These are phyloP conservation scores for Liasis olivaceus DNA, from an alignment of 2,797 vertebrate species.

Conservation along the genomic window DNA sequence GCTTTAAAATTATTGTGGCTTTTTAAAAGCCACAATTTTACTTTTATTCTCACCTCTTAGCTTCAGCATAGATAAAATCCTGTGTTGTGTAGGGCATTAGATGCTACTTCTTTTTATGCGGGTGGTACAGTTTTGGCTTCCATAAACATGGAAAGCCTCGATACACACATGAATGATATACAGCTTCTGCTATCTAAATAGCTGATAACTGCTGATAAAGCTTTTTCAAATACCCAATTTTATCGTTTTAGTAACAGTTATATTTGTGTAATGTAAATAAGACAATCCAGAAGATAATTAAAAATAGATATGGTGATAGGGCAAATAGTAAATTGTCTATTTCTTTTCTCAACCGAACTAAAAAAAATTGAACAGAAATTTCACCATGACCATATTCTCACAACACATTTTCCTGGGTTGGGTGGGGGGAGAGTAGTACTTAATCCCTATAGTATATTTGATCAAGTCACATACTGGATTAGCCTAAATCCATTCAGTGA, in stretches of 20 bases:
- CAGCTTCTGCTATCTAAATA: neutral
- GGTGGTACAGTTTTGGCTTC: neutral
- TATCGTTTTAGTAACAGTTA: neutral
- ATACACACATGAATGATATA: neutral
- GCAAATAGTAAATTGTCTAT: neutral
- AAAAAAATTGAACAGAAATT: neutral
- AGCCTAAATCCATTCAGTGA: neutral
- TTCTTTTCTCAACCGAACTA: neutral
- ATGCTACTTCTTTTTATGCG: neutral
- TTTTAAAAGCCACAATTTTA: neutral
- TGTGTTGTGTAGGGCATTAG: neutral
- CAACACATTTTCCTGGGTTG: neutral
- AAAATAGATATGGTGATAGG: neutral
- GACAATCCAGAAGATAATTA: neutral
- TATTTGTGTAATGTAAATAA: neutral
- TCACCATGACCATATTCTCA: neutral
- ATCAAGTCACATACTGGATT: neutral
- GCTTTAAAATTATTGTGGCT: neutral
- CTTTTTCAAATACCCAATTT: neutral
- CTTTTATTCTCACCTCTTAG: neutral
- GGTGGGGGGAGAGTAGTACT: neutral
- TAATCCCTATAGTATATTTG: neutral
- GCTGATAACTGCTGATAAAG: neutral
- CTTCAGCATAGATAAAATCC: neutral
- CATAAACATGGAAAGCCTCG: neutral